A percentile compares a stretch with the other conserved stretches of the same genome.
phyloP scores from a whole-genome alignment of 2,113 vertebrate genomes.

The Onychostruthus taczanowskii region DNA sequence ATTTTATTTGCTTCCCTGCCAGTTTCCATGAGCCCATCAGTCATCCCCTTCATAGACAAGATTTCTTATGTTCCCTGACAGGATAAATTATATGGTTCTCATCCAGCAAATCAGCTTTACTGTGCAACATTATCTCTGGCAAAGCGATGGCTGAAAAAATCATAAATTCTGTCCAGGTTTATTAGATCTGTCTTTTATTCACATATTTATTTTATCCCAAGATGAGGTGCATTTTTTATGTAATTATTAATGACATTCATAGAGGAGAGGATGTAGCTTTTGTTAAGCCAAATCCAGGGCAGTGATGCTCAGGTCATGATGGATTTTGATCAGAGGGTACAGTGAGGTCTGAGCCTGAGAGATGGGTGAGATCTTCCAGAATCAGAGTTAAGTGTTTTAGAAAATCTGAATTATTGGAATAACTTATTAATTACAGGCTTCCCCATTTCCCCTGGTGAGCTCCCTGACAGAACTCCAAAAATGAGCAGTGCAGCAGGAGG shows the following conservation, averaged over 20 bases:
- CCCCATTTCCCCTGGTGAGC: fast-evolving
- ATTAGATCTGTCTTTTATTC: slow-evolving; percentile 74
- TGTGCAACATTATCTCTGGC: slow-evolving; percentile 72
- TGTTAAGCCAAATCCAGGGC: not conserved
- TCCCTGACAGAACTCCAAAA: not conserved
- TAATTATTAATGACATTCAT: slow-evolving; percentile 44
- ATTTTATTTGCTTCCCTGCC: slow-evolving; percentile 78
- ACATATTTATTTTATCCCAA: slow-evolving; percentile 69
- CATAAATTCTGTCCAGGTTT: slow-evolving; percentile 77
- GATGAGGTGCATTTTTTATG: not conserved
- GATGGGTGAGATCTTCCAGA: not conserved
- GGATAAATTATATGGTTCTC: slow-evolving; percentile 79
- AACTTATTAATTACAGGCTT: not conserved
- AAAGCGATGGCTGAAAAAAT: slow-evolving; percentile 61
- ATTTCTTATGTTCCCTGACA: slow-evolving; percentile 76
- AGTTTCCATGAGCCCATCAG: slow-evolving; percentile 74
- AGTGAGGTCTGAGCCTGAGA: not conserved
- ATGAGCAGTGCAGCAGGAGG: not conserved
- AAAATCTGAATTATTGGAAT: not conserved
- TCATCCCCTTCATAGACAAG: slow-evolving; percentile 68
- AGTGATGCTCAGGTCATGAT: fast-evolving
- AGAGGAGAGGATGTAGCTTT: not conserved
- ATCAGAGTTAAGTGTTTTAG: not conserved
- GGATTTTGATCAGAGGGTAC: not conserved
- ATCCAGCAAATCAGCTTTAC: slow-evolving; percentile 78